Percentiles rank a stretch among this genome's conserved stretches.
Conservation (phyloP, 2,888 invertebrate genomes). For the Nomada ferruginata region DNA sequence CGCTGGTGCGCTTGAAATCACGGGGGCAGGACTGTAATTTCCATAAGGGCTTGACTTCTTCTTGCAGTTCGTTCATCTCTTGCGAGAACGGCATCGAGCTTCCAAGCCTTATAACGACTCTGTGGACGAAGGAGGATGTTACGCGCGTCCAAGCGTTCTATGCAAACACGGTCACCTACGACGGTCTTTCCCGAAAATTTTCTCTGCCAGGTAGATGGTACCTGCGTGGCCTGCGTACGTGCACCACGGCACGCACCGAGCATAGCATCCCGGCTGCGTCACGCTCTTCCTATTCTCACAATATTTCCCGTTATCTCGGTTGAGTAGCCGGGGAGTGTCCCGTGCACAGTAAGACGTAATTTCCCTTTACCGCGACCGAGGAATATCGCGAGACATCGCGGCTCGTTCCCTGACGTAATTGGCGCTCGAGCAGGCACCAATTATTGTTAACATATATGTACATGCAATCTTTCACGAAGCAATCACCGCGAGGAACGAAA, state of each 20-base stretch:
- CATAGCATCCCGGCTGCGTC: conserved; percentile 10
- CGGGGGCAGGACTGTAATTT: conserved; percentile 91
- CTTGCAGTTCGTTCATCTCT: conserved; percentile 89
- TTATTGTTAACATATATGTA: no score
- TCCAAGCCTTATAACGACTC: conserved; percentile 92
- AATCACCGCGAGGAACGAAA: no score
- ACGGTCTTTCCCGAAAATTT: neutral
- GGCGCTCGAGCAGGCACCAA: neutral
- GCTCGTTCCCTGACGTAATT: neutral
- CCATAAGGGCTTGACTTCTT: conserved; percentile 93
- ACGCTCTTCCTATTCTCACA: conserved; percentile 26
- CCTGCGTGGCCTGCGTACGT: conserved; percentile 15
- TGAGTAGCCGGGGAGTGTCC: conserved; percentile 16
- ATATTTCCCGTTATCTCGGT: conserved; percentile 42
- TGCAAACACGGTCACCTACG: neutral
- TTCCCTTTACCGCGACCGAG: conserved; percentile 4
- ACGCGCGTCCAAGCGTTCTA: neutral
- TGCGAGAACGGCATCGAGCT: conserved; percentile 90
- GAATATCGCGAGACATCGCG: neutral
- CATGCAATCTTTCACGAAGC: no score
- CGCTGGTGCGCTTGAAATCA: conserved; percentile 93
- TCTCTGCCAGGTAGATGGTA: neutral
- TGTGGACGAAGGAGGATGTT: conserved; percentile 78
- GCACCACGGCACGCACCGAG: conserved; percentile 25
- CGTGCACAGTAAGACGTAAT: conserved; percentile 3